These are phyloP conservation scores for Zaprionus kolodkinae DNA, from an alignment of 1,140 invertebrate genomes.

Conservation along the genomic window DNA sequence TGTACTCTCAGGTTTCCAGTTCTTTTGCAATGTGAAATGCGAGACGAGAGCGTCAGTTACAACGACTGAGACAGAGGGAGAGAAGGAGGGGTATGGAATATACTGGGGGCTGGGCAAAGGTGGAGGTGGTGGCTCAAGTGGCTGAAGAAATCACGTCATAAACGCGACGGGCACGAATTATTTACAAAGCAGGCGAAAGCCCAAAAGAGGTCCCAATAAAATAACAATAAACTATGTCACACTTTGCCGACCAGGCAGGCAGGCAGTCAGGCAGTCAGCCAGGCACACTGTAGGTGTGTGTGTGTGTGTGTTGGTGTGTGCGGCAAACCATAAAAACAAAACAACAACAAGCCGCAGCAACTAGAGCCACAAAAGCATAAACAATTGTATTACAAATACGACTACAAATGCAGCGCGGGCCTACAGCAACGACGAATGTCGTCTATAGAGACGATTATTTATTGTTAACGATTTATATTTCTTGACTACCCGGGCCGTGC, in stretches of 20 bases:
- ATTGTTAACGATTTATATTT: slow-evolving; percentile 82
- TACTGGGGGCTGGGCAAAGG: background rate
- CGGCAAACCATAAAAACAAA: slow-evolving; percentile 51
- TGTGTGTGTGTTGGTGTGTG: slow-evolving; percentile 37
- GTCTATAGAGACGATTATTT: slow-evolving; percentile 78
- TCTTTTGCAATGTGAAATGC: slow-evolving; percentile 57
- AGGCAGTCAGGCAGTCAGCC: background rate
- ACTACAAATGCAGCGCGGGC: slow-evolving; percentile 77
- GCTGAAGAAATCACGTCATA: slow-evolving; percentile 80
- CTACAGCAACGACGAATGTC: slow-evolving; percentile 51
- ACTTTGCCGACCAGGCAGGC: slow-evolving; percentile 36
- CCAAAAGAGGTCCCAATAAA: slow-evolving; percentile 78
- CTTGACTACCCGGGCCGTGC: slow-evolving; percentile 24
- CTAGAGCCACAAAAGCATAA: slow-evolving; percentile 68
- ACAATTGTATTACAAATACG: slow-evolving; percentile 81
- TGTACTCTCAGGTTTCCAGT: slow-evolving; percentile 39
- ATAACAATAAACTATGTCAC: slow-evolving; percentile 80
- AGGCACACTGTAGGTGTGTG: background rate
- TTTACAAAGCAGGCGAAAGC: slow-evolving; percentile 79
- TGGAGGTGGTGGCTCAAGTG: slow-evolving; percentile 31
- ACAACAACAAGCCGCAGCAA: slow-evolving; percentile 37
- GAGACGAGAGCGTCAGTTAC: slow-evolving; percentile 22
- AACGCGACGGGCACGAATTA: slow-evolving; percentile 78
- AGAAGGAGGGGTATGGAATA: background rate
- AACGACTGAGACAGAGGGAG: background rate